Conservation (phyloP, 2,888 invertebrate species). For the Antheraea yamamai region DNA sequence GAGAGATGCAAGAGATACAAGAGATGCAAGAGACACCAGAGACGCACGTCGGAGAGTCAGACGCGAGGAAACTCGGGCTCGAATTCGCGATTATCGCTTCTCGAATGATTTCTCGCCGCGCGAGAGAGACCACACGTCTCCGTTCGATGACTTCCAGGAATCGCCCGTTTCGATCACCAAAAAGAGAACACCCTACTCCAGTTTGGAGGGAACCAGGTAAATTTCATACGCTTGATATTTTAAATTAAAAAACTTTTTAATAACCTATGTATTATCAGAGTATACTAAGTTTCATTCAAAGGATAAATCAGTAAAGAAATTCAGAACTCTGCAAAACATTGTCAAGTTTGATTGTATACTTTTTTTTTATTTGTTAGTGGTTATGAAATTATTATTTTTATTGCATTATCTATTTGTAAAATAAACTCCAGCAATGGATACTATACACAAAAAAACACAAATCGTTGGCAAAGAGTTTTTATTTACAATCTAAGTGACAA, state of each 20-base stretch:
- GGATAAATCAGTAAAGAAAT: too few species aligned
- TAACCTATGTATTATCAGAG: neutral
- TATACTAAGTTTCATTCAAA: neutral
- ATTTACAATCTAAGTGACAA: too few species aligned
- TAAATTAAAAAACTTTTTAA: neutral
- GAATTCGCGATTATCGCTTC: conserved; percentile 68
- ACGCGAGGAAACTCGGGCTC: conserved; percentile 45
- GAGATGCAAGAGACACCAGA: neutral
- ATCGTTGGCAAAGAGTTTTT: too few species aligned
- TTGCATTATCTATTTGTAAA: too few species aligned
- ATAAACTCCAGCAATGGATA: too few species aligned
- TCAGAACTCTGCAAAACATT: too few species aligned
- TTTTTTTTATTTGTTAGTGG: too few species aligned
- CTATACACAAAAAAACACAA: too few species aligned
- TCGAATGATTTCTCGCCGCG: conserved; percentile 84
- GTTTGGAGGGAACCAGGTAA: conserved; percentile 69
- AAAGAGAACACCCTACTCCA: conserved; percentile 67
- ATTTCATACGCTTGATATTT: neutral
- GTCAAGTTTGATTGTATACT: too few species aligned
- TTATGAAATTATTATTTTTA: too few species aligned
- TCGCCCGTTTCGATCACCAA: conserved; percentile 58
- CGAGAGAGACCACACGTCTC: conserved; percentile 76
- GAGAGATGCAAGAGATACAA: conserved; percentile 43
- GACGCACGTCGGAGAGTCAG: conserved; percentile 51
- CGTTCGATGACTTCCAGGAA: conserved; percentile 84